Base-by-base conservation (phyloP, 2,888 invertebrate species). In the Malthinus seriepunctatus region DNA sequence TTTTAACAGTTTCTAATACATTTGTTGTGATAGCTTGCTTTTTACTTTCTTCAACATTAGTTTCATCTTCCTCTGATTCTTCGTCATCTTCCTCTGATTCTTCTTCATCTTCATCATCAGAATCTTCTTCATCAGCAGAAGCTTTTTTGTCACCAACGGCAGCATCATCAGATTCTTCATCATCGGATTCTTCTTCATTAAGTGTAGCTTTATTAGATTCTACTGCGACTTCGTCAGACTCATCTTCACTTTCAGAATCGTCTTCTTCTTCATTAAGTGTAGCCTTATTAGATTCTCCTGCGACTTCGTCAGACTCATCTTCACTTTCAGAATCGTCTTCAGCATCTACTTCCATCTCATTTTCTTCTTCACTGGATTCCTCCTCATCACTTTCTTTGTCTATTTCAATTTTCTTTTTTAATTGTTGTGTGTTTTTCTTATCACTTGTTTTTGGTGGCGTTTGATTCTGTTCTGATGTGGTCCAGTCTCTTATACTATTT, bases 171-270 rank as follows among this genome's bases (percentile, higher is more conserved):
- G 54, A 55, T 39, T 63, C 5, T 23, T 3, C 63, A 10, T 62
- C 66, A n/a, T 59, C 65, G 42, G 53, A 56, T 3, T 60, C 63
- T 33, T 63, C 67, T 14, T 64, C 66, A 37, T 53, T 52, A 11
- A 46, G 47, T 10, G 51, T 47, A 15, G 49, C 52, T 12, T 44
- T 54, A 48, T 62, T 39, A 11, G 54, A 55, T 39, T 63, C 5
- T 23, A 23, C 23, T 23, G 2, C 23, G 5, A 23, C 23, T 23
- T 23, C 52, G 53, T 48, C 47, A 32, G 58, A 49, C 15, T 51
- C 54, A 37, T 58, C 58, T n/a, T 32, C 58, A 8, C 33, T n/a
- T 15, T 31, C 46, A 11, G 62, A 65, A 10, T 59, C 65, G 42
- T 51, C 54, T 4, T 60, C 63, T 35, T 62, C 67, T 12, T 64